phyloP scores from a whole-genome alignment of 2,797 vertebrate species.

The Ctenopoma kingsleyae region DNA sequence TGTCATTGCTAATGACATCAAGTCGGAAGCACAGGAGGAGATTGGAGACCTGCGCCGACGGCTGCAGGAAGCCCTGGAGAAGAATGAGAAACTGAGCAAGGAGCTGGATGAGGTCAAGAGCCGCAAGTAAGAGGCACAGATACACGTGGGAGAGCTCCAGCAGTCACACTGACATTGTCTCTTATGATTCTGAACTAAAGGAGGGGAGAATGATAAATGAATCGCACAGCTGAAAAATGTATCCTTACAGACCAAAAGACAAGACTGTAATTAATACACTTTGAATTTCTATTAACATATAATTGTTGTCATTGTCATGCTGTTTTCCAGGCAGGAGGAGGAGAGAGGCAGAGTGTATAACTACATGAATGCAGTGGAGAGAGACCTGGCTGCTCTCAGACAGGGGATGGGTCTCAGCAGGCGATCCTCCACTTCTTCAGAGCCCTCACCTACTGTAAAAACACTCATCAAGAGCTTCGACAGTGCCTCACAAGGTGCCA shows the following conservation, averaged over 20 bases:
- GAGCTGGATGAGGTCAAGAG: conserved; percentile 95
- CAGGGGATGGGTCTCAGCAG: conserved; percentile 96
- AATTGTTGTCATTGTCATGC: neutral
- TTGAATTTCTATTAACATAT: neutral
- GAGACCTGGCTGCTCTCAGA: conserved; percentile 93
- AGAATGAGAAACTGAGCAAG: conserved; percentile 94
- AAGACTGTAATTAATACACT: neutral
- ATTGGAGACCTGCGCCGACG: conserved; percentile 94
- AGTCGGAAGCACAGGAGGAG: conserved; percentile 97
- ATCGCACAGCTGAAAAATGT: conserved; percentile 4
- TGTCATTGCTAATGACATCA: conserved; percentile 97
- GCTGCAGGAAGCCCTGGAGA: conserved; percentile 92
- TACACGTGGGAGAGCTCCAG: neutral
- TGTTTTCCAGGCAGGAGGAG: conserved; percentile 91
- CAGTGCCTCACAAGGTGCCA: conserved; percentile 88
- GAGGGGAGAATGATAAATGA: neutral
- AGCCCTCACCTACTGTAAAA: conserved; percentile 96
- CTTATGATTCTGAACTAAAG: conserved; percentile 28
- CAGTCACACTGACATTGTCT: conserved; percentile 16
- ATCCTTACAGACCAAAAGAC: no score
- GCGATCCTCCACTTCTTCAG: conserved; percentile 93
- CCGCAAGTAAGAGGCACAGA: conserved; percentile 89
- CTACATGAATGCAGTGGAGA: conserved; percentile 97
- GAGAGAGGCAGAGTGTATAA: conserved; percentile 97
- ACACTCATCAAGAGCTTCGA: conserved; percentile 98